These are phyloP conservation scores for Acomys russatus DNA, from an alignment of 2,797 vertebrate genomes.

Conservation along the genomic window DNA sequence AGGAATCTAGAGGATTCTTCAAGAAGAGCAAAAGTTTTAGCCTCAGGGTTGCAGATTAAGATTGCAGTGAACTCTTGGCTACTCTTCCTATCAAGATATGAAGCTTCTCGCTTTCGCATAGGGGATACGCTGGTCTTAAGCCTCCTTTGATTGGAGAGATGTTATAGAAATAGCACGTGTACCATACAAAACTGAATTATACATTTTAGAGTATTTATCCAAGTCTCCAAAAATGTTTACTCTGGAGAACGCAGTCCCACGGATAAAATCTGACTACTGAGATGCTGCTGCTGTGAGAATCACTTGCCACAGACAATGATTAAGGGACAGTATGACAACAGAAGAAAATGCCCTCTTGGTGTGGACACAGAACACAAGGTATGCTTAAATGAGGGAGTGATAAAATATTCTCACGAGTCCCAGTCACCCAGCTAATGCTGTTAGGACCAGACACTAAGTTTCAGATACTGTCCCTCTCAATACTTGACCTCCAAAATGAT, in stretches of 20 bases:
- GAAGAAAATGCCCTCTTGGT: background rate
- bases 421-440: background rate
- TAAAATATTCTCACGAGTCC: background rate
- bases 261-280: background rate
- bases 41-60: background rate
- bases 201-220: background rate
- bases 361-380: background rate
- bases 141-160: background rate
- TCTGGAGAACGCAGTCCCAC: background rate
- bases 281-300: background rate
- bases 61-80: background rate
- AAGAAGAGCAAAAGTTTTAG: background rate
- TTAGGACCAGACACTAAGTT: background rate
- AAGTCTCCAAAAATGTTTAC: background rate
- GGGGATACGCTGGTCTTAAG: background rate
- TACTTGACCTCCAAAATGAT: background rate
- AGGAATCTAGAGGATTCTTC: background rate
- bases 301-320: background rate
- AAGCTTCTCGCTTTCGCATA: background rate
- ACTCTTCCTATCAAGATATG: background rate
- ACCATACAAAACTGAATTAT: background rate
- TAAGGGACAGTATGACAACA: background rate
- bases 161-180: background rate
- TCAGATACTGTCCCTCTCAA: background rate
- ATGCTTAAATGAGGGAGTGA: background rate